These are phyloP conservation scores for Philaethria dido DNA, from an alignment of 2,888 invertebrate species.

Conservation along the genomic window DNA sequence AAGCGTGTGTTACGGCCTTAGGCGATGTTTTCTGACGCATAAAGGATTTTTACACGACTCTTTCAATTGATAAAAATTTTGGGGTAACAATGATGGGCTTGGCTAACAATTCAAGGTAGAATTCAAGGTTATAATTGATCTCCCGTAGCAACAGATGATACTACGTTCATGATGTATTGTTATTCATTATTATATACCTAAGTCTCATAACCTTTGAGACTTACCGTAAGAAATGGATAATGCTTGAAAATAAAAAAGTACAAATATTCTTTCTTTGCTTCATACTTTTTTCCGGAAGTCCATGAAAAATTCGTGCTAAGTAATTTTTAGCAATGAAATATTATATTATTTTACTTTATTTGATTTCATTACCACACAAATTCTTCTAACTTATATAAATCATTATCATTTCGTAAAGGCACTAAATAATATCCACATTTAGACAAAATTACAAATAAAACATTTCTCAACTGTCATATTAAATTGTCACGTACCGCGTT, in stretches of 20 bases:
- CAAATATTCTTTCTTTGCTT: too few species aligned
- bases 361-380: too few species aligned
- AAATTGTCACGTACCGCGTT: slow-evolving; percentile 24
- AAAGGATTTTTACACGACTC: slow-evolving; percentile 45
- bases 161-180: too few species aligned
- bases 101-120: too few species aligned
- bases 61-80: slow-evolving; percentile 40
- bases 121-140: slow-evolving; percentile 1
- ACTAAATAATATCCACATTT: not conserved
- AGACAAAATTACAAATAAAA: slow-evolving; percentile 14
- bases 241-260: too few species aligned
- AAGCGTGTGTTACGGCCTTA: slow-evolving; percentile 40
- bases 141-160: not conserved
- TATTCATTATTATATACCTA: too few species aligned
- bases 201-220: too few species aligned
- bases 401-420: not conserved
- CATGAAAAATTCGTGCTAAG: too few species aligned
- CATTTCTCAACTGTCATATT: slow-evolving; percentile 55
- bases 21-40: slow-evolving; percentile 42
- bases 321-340: too few species aligned
- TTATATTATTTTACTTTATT: too few species aligned
- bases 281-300: too few species aligned
- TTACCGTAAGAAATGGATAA: too few species aligned
- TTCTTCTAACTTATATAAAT: not conserved
- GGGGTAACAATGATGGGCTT: slow-evolving; percentile 43